phyloP scores from a whole-genome alignment of 2,797 vertebrate species.

The Avahi laniger region DNA sequence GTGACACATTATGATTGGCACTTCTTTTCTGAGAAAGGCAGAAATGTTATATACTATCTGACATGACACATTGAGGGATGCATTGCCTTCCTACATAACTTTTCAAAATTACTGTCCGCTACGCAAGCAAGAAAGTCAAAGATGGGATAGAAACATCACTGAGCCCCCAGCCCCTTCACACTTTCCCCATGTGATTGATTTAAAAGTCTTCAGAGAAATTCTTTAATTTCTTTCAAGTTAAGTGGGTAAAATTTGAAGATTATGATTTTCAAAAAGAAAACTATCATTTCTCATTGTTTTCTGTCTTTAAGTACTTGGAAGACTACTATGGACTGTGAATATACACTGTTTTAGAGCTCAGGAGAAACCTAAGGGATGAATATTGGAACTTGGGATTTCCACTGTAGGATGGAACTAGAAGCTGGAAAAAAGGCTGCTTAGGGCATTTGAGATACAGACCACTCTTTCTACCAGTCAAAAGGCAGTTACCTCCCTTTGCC shows the following conservation, averaged over 20 bases:
- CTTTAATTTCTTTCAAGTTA: conserved; percentile 13
- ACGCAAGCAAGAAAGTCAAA: conserved; percentile 19
- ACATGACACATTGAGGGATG: not conserved
- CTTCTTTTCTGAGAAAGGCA: not conserved
- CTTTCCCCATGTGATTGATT: not conserved
- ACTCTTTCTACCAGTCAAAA: conserved; percentile 11
- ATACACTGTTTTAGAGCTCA: not conserved
- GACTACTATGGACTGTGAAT: not conserved
- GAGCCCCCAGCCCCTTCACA: not conserved
- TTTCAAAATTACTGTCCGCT: not conserved
- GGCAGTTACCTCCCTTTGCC: not conserved
- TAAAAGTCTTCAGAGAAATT: conserved; percentile 25
- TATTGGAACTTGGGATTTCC: not conserved
- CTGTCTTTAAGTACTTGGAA: not conserved
- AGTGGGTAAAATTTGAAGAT: not conserved
- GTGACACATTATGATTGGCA: not conserved
- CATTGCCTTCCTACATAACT: not conserved
- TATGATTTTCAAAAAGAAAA: conserved; percentile 15
- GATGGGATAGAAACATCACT: not conserved
- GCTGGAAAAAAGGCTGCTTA: not conserved
- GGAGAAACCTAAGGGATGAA: not conserved
- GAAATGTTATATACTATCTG: not conserved
- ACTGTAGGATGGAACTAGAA: not conserved
- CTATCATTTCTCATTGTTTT: not conserved
- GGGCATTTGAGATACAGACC: not conserved